Base-by-base conservation (phyloP, 2,888 invertebrate genomes). In the Petrophora chlorosata region DNA sequence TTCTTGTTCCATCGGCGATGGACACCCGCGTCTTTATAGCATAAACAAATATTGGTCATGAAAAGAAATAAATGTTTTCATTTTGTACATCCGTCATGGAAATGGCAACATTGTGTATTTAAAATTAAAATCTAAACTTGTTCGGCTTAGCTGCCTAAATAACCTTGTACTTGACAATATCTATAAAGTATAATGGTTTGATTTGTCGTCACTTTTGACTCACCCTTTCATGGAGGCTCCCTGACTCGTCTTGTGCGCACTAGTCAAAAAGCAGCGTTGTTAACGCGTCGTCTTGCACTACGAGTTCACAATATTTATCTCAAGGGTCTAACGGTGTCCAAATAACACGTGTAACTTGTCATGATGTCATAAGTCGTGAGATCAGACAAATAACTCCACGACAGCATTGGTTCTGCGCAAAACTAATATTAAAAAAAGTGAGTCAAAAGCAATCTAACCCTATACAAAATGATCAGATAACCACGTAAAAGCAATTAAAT, bases 81-180 rank as follows among this genome's bases (percentile, higher is more conserved):
- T 47, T 67, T 71, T 72, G 70, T 74, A 72, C 71, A 65, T 65
- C 58, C 53, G 59, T 67, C 56, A 54, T 60, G 56, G 26, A 63
- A 70, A 74, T 74, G 74, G 74, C 74, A 75, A 73, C 70, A 33
- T 63, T 65, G 40, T 63, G 44, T 63, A 53, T 58, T 59, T 38
- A 45, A 35, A 41, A 53, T 46, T 51, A 53, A 9, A 54, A 53
- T 53, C 61, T 63, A 66, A 65, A 58, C 46, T 57, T 53, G 43
- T 53, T 57, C 57, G 59, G 59, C 63, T 53, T 67, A 72, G 71
- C 69, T 68, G 73, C 68, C 70, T 66, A 65, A 55, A 53, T 60
- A 61, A 56, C 60, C 64, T 73, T 75, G 74, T 75, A 73, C 76
- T 73, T 54, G 45, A 25, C 34, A 33, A 39, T 38, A 41, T 39